A percentile compares a stretch with the other conserved stretches of the same genome.
Conservation (phyloP, 2,797 vertebrate genomes). For the Lagorchestes hirsutus region DNA sequence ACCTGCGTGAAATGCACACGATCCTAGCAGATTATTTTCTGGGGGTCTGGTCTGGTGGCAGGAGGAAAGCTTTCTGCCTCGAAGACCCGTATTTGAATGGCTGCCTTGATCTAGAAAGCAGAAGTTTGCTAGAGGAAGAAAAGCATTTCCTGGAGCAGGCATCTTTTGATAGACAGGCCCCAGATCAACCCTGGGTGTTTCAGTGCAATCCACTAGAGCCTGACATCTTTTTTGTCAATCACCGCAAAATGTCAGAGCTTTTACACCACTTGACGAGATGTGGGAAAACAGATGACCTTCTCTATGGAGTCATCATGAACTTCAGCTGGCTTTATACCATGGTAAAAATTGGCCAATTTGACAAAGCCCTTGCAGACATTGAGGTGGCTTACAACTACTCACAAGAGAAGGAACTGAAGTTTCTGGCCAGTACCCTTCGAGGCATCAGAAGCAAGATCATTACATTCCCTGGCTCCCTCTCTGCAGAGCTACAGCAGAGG, state of each 20-base stretch:
- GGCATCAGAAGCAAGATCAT: conserved; percentile 95
- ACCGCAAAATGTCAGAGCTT: conserved; percentile 98
- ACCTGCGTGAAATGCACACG: conserved; percentile 97
- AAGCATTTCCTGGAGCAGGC: conserved; percentile 93
- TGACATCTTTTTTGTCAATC: conserved; percentile 99
- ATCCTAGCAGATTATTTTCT: conserved; percentile 98
- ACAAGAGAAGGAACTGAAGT: conserved; percentile 98
- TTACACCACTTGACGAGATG: conserved; percentile 95
- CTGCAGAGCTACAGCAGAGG: conserved; percentile 97
- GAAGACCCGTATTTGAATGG: conserved; percentile 90
- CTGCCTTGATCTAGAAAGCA: conserved; percentile 91
- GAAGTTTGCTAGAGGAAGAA: conserved; percentile 92
- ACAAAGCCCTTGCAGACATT: conserved; percentile 95
- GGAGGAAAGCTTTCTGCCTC: conserved; percentile 94
- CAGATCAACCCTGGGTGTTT: conserved; percentile 99
- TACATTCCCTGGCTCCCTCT: conserved; percentile 96
- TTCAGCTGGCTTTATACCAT: conserved; percentile 99
- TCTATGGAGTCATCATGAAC: conserved; percentile 98
- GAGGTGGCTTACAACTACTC: conserved; percentile 96
- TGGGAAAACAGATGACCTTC: conserved; percentile 96
- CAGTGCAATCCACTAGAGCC: conserved; percentile 98
- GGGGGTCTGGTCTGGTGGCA: conserved; percentile 98
- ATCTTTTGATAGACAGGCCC: conserved; percentile 96
- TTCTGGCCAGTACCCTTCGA: conserved; percentile 94
- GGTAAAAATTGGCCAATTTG: conserved; percentile 99